Conservation (phyloP, 2,888 invertebrate species). For the Ctena decussata region DNA sequence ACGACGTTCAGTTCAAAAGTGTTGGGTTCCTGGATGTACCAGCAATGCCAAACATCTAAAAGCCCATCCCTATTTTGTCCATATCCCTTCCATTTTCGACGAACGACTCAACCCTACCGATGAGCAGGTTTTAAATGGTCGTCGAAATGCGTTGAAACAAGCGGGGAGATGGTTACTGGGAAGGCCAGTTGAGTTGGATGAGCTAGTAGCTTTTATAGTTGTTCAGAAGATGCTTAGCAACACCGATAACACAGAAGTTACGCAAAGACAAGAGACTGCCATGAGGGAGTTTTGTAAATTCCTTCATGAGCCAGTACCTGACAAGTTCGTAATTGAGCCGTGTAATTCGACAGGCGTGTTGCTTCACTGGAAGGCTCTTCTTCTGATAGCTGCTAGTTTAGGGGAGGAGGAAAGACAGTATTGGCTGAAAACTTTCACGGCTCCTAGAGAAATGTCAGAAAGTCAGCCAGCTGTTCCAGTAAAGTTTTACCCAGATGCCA, state of each 20-base stretch:
- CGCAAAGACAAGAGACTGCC: background rate
- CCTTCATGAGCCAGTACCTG: background rate
- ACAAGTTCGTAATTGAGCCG: too few species aligned
- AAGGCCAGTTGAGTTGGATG: conserved; percentile 2
- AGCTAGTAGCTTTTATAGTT: background rate
- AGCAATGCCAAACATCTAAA: background rate
- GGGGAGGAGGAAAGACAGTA: background rate
- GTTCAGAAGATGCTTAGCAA: conserved; percentile 2
- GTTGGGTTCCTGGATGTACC: background rate
- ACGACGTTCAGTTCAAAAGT: background rate
- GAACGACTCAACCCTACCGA: background rate
- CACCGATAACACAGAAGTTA: conserved; percentile 12
- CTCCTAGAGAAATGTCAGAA: too few species aligned
- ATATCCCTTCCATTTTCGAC: background rate
- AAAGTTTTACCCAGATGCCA: background rate
- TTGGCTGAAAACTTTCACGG: background rate
- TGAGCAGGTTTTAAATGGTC: background rate
- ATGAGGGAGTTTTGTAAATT: conserved; percentile 23
- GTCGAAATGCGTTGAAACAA: background rate
- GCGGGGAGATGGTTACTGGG: background rate
- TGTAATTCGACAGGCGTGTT: conserved; percentile 39
- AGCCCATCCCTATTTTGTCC: background rate
- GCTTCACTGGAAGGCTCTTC: background rate
- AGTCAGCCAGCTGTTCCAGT: too few species aligned
- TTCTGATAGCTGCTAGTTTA: background rate